Percentiles rank a stretch among this genome's conserved stretches.
These are phyloP conservation scores for Chamaea fasciata DNA, from an alignment of 2,113 vertebrate genomes.

Conservation along the genomic window DNA sequence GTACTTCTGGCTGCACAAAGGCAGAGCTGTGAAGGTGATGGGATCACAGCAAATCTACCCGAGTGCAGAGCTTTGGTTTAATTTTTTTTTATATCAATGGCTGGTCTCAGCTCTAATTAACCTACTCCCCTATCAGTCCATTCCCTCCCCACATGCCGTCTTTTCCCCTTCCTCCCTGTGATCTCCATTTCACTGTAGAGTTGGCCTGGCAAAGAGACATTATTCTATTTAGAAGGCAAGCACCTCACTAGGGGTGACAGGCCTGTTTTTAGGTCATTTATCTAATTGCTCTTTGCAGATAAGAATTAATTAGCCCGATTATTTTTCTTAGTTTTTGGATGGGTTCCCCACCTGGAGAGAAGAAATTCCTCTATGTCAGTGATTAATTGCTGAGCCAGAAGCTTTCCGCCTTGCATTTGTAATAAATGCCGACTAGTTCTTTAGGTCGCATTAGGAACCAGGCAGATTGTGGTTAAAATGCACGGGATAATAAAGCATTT, in stretches of 20 bases:
- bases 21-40: slow-evolving; percentile 13
- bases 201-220: slow-evolving; percentile 77
- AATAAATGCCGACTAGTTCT: slow-evolving; percentile 75
- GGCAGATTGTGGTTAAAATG: slow-evolving; percentile 65
- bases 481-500: slow-evolving; percentile 68
- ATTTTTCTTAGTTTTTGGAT: slow-evolving; percentile 93
- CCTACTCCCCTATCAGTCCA: slow-evolving; percentile 71
- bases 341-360: slow-evolving; percentile 95
- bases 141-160: slow-evolving; percentile 40
- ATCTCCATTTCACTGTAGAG: slow-evolving; percentile 73
- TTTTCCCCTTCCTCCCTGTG: slow-evolving; percentile 65
- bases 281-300: slow-evolving; percentile 99
- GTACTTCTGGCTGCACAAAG: neutral
- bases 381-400: slow-evolving; percentile 93
- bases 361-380: slow-evolving; percentile 92
- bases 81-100: slow-evolving; percentile 27
- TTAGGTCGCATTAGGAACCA: slow-evolving; percentile 71
- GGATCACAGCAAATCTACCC: neutral
- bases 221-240: slow-evolving; percentile 82
- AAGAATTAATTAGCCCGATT: slow-evolving; percentile 99
- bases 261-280: slow-evolving; percentile 86
- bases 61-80: slow-evolving; percentile 20
- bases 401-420: slow-evolving; percentile 84
- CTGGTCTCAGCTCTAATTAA: slow-evolving; percentile 88
- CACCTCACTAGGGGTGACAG: slow-evolving; percentile 90